Conservation (phyloP, 1,140 invertebrate genomes). For the Mycetomoellerius zeteki region DNA sequence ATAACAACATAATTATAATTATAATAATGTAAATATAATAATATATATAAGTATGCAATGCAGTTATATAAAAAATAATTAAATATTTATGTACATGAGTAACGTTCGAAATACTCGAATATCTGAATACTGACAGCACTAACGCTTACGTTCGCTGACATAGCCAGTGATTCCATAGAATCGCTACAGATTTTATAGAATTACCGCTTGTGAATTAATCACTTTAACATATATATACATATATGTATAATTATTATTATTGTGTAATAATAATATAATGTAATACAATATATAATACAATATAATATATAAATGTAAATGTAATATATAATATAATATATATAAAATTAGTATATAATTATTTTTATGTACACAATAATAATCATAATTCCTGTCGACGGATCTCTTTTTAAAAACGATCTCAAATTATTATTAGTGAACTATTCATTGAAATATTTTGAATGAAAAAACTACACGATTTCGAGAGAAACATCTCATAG, state of each 20-base stretch:
- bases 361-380: constrained; percentile 36
- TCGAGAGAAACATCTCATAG: not conserved
- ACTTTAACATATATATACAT: constrained; percentile 39
- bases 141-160: constrained; percentile 11
- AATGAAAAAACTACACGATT: constrained; percentile 11
- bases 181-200: constrained; percentile 5
- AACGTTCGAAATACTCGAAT: constrained; percentile 8
- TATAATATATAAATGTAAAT: constrained; percentile 49
- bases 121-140: constrained; percentile 42
- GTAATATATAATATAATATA: constrained; percentile 54
- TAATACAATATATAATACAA: constrained; percentile 57
- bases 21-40: constrained; percentile 48
- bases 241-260: constrained; percentile 28
- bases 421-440: constrained; percentile 30
- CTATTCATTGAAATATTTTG: constrained; percentile 7
- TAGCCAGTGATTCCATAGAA: constrained; percentile 12
- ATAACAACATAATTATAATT: constrained; percentile 36
- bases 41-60: constrained; percentile 40
- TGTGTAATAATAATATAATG: constrained; percentile 38
- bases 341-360: constrained; percentile 30
- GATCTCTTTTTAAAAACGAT: constrained; percentile 5
- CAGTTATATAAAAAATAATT: constrained; percentile 8
- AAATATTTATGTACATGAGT: not conserved
- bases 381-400: constrained; percentile 19
- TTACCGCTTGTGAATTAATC: constrained; percentile 30